Evolutionary conservation across 2,113 vertebrate species (phyloP), one percentile per base, ranked within the genome.

Genomic region (Ceyx margarethae): DNA sequence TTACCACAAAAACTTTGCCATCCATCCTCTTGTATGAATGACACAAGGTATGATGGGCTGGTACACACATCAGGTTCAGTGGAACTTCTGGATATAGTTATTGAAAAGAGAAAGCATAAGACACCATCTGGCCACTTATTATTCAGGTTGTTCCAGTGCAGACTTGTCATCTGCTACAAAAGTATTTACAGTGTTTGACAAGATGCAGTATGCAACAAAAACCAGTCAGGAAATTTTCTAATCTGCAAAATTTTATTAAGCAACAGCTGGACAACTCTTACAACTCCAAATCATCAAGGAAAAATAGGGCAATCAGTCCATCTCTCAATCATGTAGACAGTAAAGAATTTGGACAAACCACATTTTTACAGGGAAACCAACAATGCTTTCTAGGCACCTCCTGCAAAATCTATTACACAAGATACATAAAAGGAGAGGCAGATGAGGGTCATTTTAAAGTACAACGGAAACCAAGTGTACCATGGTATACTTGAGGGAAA

Each of bases 191-290:
- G 73, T 97, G 71, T 67, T 97, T 92, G 97, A 81, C 94, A 97
- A 95, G 89, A 72, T 67, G 66, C 57, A 93, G 57, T 95, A 94
- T 50, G 92, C 61, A 72, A 94, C 60, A 96, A 86, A 91, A 90
- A 87, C 82, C 87, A 94, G 42, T 35, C 89, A 77, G 10, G 69
- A 81, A 22, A 71, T 80, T 92, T 95, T 97, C 96, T 95, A 95
- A 95, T 97, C 96, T 98, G 97, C 96, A 98, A 98, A 97, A 97
- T 97, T 98, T 98, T 98, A 98, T 98, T 98, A 98, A 98, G 98
- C 97, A 98, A 98, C 97, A 98, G 96, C 97, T 97, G 97, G 97
- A 98, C 98, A 97, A 98, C 89, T 97, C 95, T 98, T 98, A 98
- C 98, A 98, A 97, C 95, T 98, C 97, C 95, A 98, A 97, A 97